Percentiles rank a stretch among this genome's conserved stretches.
phyloP scores from a whole-genome alignment of 2,113 vertebrate genomes.

The Notarius lentiginosus region DNA sequence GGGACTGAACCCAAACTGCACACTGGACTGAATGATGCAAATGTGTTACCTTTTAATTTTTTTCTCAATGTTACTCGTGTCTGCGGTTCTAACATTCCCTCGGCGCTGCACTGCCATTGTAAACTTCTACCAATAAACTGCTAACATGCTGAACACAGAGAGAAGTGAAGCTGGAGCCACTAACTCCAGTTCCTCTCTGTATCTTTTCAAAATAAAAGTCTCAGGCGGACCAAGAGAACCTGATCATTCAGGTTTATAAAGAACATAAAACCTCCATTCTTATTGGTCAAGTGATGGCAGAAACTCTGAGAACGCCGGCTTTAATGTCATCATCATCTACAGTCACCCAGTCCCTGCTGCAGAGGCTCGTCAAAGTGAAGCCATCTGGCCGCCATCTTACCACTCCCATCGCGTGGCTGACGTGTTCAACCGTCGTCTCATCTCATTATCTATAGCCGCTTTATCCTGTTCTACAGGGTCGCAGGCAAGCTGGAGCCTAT shows the following conservation, averaged over 20 bases:
- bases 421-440: too few species aligned
- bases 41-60: constrained; percentile 74
- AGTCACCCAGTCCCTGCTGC: too few species aligned
- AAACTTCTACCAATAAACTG: not conserved
- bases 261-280: too few species aligned
- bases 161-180: not conserved
- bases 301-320: not conserved
- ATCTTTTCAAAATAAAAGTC: constrained; percentile 44
- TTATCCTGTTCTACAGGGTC: too few species aligned
- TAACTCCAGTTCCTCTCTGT: not conserved
- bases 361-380: too few species aligned
- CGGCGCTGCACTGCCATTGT: constrained; percentile 67
- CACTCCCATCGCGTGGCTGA: too few species aligned
- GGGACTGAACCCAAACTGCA: not conserved
- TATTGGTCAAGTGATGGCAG: not conserved
- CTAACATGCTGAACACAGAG: not conserved
- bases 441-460: too few species aligned
- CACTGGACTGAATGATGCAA: not conserved
- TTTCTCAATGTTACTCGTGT: constrained; percentile 69
- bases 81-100: constrained; percentile 60
- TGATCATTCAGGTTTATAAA: not conserved
- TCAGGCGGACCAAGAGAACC: fast-evolving
- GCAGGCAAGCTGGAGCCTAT: too few species aligned
- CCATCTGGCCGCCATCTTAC: too few species aligned
- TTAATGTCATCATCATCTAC: too few species aligned